A percentile compares a stretch with the other conserved stretches of the same genome.
Evolutionary conservation across 2,113 vertebrate genomes (phyloP).

Genomic region (Shinisaurus crocodilurus): DNA sequence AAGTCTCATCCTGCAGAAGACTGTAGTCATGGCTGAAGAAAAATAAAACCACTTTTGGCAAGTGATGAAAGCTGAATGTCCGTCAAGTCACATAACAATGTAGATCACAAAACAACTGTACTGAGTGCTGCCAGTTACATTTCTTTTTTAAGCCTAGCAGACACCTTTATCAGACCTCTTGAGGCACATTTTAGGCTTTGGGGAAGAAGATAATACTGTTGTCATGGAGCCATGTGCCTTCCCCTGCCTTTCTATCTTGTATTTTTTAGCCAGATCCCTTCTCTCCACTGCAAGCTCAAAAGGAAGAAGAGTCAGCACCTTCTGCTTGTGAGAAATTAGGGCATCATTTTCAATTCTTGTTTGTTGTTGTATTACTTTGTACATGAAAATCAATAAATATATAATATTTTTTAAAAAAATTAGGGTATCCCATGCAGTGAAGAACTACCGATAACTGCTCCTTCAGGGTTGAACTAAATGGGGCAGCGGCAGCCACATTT

Average conservation of each 20-base stretch:
- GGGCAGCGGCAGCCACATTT: background rate
- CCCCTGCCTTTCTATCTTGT: background rate
- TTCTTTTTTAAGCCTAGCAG: background rate
- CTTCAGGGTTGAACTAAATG: background rate
- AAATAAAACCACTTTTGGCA: background rate
- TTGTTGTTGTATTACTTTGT: too few relatives aligned
- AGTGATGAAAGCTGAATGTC: background rate
- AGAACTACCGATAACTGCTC: too few relatives aligned
- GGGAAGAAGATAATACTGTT: background rate
- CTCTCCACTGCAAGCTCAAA: background rate
- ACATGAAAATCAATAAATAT: too few relatives aligned
- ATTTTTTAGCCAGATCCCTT: background rate
- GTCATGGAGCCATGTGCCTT: background rate
- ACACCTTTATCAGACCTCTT: background rate
- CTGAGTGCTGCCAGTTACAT: background rate
- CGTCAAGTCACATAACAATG: background rate
- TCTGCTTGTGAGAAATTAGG: background rate
- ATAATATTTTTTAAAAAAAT: too few relatives aligned
- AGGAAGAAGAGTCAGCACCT: background rate
- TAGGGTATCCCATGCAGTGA: background rate
- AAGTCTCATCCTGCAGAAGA: background rate
- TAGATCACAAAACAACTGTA: background rate
- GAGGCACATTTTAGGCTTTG: background rate
- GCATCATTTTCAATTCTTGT: too few relatives aligned
- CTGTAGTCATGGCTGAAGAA: background rate